Evolutionary conservation across 2,888 invertebrate genomes (phyloP).

Genomic region (Biston betularia): DNA sequence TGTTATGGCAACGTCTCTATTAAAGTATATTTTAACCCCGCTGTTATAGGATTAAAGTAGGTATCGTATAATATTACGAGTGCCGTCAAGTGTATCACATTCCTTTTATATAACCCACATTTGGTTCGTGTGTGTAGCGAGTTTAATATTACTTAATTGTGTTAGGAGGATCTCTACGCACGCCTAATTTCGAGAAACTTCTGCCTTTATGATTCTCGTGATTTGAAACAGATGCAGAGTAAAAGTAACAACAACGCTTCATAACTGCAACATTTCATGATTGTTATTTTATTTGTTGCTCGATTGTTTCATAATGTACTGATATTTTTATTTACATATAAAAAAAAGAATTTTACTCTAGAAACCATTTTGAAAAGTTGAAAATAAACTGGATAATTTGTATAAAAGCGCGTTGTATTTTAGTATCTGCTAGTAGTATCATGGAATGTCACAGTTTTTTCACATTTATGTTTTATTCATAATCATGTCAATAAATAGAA

Average conservation of each 20-base stretch:
- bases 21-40: conserved; percentile 31
- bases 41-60: conserved; percentile 43
- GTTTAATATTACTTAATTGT: conserved; percentile 48
- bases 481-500: too few relatives aligned
- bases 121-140: conserved; percentile 42
- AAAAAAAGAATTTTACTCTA: background rate
- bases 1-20: conserved; percentile 33
- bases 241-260: background rate
- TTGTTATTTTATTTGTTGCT: background rate
- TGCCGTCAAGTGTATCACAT: conserved; percentile 46
- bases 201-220: conserved; percentile 13
- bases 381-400: too few relatives aligned
- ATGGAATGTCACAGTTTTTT: too few relatives aligned
- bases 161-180: conserved; percentile 34
- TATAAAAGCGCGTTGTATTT: too few relatives aligned
- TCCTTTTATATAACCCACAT: conserved; percentile 44
- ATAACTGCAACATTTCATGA: background rate
- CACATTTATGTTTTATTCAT: too few relatives aligned
- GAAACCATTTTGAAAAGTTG: too few relatives aligned
- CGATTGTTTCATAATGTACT: background rate
- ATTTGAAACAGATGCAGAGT: conserved; percentile 47
- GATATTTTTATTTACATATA: background rate
- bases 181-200: conserved; percentile 33
- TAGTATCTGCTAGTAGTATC: too few relatives aligned
- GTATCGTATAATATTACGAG: conserved; percentile 43